Conservation (phyloP, 2,113 vertebrate genomes). For the Strigops habroptila region DNA sequence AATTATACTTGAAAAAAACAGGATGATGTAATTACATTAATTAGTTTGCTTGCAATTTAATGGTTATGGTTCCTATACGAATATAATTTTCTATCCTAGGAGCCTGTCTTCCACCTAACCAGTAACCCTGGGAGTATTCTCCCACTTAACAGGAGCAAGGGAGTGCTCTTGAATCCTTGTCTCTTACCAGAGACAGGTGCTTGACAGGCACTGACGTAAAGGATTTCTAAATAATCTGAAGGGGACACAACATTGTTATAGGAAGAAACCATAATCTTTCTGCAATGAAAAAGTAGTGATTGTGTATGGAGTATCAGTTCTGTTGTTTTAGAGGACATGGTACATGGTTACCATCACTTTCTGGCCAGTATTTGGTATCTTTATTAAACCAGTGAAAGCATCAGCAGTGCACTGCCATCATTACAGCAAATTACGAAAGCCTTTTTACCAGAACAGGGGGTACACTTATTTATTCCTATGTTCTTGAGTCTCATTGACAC, state of each 20-base stretch:
- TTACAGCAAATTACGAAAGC: not conserved
- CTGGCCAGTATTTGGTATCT: not conserved
- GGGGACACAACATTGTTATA: not conserved
- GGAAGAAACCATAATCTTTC: not conserved
- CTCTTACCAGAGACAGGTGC: not conserved
- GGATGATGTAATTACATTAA: not conserved
- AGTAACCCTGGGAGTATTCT: not conserved
- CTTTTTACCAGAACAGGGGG: not conserved
- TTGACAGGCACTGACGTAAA: not conserved
- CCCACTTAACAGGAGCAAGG: not conserved
- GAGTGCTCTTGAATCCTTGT: not conserved
- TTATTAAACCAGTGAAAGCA: not conserved
- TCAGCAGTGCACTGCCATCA: not conserved
- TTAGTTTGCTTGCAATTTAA: not conserved
- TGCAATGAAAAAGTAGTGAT: not conserved
- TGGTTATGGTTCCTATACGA: not conserved
- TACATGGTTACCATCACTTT: not conserved
- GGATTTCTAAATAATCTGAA: not conserved
- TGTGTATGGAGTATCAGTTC: not conserved
- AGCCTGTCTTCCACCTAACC: not conserved
- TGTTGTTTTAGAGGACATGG: not conserved
- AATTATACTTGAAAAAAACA: not conserved
- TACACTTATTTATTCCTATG: not conserved
- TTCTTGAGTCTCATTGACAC: not conserved
- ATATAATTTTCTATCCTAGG: not conserved